These are phyloP conservation scores for Chelonus formosanus DNA, from an alignment of 2,888 invertebrate species.

Conservation along the genomic window DNA sequence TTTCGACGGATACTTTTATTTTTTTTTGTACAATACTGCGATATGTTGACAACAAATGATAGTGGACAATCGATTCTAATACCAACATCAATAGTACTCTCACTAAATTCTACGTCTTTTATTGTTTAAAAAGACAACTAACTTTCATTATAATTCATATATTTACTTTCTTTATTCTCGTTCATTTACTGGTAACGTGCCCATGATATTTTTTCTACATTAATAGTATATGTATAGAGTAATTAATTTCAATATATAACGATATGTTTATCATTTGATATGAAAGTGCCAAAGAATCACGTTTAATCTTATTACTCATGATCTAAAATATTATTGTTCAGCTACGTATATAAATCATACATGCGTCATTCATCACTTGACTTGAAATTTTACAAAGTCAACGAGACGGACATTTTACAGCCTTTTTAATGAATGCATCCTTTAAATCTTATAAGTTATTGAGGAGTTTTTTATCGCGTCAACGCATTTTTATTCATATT, in stretches of 20 bases:
- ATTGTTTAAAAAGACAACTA: slow-evolving; percentile 31
- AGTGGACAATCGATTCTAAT: slow-evolving; percentile 44
- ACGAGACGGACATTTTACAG: too few relatives aligned
- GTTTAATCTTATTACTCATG: not conserved
- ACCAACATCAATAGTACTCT: slow-evolving; percentile 37
- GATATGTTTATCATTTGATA: slow-evolving; percentile 45
- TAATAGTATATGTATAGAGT: slow-evolving; percentile 21
- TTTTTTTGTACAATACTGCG: slow-evolving; percentile 49
- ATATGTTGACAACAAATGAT: slow-evolving; percentile 48
- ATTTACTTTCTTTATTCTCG: slow-evolving; percentile 10
- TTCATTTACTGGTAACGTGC: slow-evolving; percentile 30
- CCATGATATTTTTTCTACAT: slow-evolving; percentile 14
- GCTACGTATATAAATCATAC: slow-evolving; percentile 28
- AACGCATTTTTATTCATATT: too few relatives aligned
- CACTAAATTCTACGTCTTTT: slow-evolving; percentile 32
- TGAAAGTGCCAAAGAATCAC: slow-evolving; percentile 34
- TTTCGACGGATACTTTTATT: slow-evolving; percentile 29
- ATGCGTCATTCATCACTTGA: slow-evolving; percentile 21
- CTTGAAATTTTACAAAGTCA: too few relatives aligned
- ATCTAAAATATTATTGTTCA: not conserved
- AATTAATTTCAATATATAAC: slow-evolving; percentile 12
- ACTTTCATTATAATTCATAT: slow-evolving; percentile 18
- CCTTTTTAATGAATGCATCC: too few relatives aligned
- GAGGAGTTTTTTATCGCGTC: too few relatives aligned
- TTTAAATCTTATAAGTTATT: too few relatives aligned